A percentile compares a stretch with the other conserved stretches of the same genome.
Conservation (phyloP, 1,140 invertebrate species). For the Aphis gossypii region DNA sequence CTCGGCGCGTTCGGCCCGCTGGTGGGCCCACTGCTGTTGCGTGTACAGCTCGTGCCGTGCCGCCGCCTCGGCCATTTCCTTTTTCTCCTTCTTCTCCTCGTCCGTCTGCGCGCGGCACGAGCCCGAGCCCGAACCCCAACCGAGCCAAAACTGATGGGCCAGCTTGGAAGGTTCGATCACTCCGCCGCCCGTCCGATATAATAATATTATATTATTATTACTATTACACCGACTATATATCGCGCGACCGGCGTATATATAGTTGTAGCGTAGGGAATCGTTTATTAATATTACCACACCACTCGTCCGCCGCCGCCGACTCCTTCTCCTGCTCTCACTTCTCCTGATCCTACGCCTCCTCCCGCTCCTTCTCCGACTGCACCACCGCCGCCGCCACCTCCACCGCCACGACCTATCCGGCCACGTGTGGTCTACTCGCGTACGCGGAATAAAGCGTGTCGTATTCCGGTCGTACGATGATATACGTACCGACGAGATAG, state of each 20-base stretch:
- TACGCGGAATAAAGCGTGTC: neutral
- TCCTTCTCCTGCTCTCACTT: neutral
- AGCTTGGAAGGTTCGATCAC: slow-evolving; percentile 60
- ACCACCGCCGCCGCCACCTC: neutral
- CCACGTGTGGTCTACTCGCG: neutral
- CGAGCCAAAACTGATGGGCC: slow-evolving; percentile 63
- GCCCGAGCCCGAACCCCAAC: slow-evolving; percentile 62
- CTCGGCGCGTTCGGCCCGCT: slow-evolving; percentile 57
- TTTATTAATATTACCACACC: slow-evolving; percentile 14
- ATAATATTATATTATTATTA: neutral
- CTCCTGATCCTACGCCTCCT: neutral
- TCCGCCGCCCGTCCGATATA: slow-evolving; percentile 33
- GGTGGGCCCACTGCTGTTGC: slow-evolving; percentile 59
- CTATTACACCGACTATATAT: neutral
- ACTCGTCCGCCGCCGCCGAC: neutral
- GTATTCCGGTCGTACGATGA: neutral
- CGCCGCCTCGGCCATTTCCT: slow-evolving; percentile 60
- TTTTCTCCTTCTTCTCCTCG: slow-evolving; percentile 63
- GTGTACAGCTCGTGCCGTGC: slow-evolving; percentile 59
- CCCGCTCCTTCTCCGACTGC: too few species aligned
- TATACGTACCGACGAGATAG: slow-evolving; percentile 8
- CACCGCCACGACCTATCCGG: neutral
- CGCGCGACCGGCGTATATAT: slow-evolving; percentile 21
- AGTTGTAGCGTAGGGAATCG: neutral
- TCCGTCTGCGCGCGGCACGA: slow-evolving; percentile 61